A percentile compares a stretch with the other conserved stretches of the same genome.
Evolutionary conservation across 2,113 vertebrate species (phyloP).

Genomic region (Willisornis vidua): DNA sequence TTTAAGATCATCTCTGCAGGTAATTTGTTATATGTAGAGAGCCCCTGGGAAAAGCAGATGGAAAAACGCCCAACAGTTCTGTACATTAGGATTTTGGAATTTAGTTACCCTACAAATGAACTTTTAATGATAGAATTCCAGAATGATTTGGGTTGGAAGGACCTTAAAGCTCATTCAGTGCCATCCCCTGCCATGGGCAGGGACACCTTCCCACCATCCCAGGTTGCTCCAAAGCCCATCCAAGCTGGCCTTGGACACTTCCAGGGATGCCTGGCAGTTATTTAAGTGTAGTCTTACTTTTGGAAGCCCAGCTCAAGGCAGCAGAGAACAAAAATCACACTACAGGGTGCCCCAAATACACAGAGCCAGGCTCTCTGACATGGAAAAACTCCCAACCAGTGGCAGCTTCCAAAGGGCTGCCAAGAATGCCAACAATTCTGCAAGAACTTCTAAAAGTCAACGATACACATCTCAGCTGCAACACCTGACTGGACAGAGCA

Average conservation of each 20-base stretch:
- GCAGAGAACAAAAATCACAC: background rate
- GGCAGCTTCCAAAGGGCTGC: background rate
- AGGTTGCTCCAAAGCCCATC: fast-evolving
- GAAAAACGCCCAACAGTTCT: background rate
- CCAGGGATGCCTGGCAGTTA: background rate
- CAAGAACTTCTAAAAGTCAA: background rate
- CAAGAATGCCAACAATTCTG: background rate
- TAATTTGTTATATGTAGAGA: background rate
- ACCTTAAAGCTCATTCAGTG: background rate
- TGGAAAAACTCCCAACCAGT: background rate
- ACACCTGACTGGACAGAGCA: background rate
- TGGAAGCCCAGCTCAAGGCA: background rate
- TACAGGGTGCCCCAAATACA: background rate
- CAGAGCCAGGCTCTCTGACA: background rate
- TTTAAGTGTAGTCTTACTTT: background rate
- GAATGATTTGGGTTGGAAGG: background rate
- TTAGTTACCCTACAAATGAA: background rate
- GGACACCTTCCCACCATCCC: background rate
- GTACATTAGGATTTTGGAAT: background rate
- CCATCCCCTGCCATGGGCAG: background rate
- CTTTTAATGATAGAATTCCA: background rate
- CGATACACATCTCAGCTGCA: background rate
- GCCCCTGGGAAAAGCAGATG: background rate
- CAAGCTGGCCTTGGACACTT: background rate
- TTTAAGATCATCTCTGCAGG: background rate